Percentiles rank a stretch among this genome's conserved stretches.
Evolutionary conservation across 2,888 invertebrate species (phyloP).

Genomic region (Phaonia tiefii): DNA sequence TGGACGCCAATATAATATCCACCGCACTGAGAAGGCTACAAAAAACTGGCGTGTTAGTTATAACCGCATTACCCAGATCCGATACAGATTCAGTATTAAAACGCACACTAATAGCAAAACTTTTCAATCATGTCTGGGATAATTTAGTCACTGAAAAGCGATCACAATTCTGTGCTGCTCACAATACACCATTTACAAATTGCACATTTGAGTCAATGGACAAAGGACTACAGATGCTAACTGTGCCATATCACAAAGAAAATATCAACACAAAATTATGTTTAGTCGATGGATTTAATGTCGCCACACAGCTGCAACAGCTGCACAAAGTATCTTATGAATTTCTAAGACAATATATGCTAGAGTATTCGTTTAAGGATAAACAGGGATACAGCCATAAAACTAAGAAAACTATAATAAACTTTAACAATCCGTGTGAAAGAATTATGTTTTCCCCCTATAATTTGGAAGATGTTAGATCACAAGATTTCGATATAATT

Average conservation of each 20-base stretch:
- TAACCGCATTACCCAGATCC: slow-evolving; percentile 42
- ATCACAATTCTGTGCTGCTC: slow-evolving; percentile 8
- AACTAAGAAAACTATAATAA: slow-evolving; percentile 35
- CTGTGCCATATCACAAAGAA: slow-evolving; percentile 43
- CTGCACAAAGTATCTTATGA: slow-evolving; percentile 39
- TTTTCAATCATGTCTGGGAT: slow-evolving; percentile 64
- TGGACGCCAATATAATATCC: slow-evolving; percentile 3
- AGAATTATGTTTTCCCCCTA: slow-evolving; percentile 54
- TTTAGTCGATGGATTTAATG: slow-evolving; percentile 46
- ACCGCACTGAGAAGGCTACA: slow-evolving; percentile 52
- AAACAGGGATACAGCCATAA: slow-evolving; percentile 29
- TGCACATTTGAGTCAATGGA: slow-evolving; percentile 61
- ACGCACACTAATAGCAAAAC: slow-evolving; percentile 46
- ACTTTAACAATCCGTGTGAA: slow-evolving; percentile 19
- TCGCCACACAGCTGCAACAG: slow-evolving; percentile 30
- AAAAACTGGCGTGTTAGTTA: slow-evolving; percentile 48
- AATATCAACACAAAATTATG: slow-evolving; percentile 19
- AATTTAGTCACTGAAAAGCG: slow-evolving; percentile 74
- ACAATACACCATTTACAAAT: slow-evolving; percentile 53
- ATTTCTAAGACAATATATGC: slow-evolving; percentile 15
- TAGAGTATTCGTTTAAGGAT: slow-evolving; percentile 43
- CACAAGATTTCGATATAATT: slow-evolving; percentile 81
- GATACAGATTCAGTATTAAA: slow-evolving; percentile 48
- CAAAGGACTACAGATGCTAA: slow-evolving; percentile 58
- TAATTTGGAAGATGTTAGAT: slow-evolving; percentile 78